phyloP scores from a whole-genome alignment of 2,797 vertebrate genomes.

The Salarias fasciatus region DNA sequence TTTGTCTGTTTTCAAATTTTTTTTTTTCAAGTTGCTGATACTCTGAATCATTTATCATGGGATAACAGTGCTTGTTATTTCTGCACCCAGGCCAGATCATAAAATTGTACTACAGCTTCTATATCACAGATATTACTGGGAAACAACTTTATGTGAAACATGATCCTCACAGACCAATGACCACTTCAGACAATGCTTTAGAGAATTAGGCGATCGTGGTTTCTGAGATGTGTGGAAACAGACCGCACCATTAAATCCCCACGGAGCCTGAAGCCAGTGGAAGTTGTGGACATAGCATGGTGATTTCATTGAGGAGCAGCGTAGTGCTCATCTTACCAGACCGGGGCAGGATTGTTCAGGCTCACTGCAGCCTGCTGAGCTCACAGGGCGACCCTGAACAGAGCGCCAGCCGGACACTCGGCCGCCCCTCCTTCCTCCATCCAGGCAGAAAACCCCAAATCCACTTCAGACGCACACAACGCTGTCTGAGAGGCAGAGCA shows the following conservation, averaged over 20 bases:
- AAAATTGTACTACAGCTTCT: slow-evolving; percentile 39
- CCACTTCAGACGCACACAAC: slow-evolving; percentile 74
- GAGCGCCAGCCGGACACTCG: slow-evolving; percentile 73
- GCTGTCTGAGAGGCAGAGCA: slow-evolving; percentile 76
- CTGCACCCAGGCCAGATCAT: slow-evolving; percentile 1
- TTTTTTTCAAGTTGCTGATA: no score
- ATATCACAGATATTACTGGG: neutral
- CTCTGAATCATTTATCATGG: neutral
- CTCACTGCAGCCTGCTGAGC: slow-evolving; percentile 81
- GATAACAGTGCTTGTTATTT: slow-evolving; percentile 4
- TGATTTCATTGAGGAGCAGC: slow-evolving; percentile 79
- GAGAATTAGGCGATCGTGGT: slow-evolving; percentile 30
- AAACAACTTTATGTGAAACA: neutral
- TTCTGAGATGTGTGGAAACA: slow-evolving; percentile 51
- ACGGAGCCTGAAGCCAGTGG: slow-evolving; percentile 62
- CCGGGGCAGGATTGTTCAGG: slow-evolving; percentile 79
- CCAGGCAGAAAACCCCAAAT: slow-evolving; percentile 74
- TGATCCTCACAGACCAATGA: neutral
- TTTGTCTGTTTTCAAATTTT: slow-evolving; percentile 3
- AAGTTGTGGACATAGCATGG: slow-evolving; percentile 75
- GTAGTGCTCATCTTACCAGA: slow-evolving; percentile 72
- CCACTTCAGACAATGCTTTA: slow-evolving; percentile 4
- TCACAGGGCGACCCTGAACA: slow-evolving; percentile 71
- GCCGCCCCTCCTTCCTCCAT: slow-evolving; percentile 63
- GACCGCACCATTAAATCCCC: slow-evolving; percentile 62